Percentiles rank a stretch among this genome's conserved stretches.
These are phyloP conservation scores for Capra hircus DNA, from an alignment of 2,113 vertebrate species.

Conservation along the genomic window DNA sequence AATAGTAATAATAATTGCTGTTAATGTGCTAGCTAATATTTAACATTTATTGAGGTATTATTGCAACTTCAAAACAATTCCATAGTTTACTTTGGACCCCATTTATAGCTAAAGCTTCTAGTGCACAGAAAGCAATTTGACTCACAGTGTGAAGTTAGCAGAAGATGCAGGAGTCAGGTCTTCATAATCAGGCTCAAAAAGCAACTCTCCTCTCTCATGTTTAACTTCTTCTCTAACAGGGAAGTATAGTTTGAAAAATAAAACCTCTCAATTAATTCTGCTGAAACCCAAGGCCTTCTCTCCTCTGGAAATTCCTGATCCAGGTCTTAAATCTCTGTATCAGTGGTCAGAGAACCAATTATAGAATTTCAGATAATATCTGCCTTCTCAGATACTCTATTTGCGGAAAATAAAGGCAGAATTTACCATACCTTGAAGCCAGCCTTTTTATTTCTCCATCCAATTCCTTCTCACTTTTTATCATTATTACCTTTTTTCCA, in stretches of 20 bases:
- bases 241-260: neutral
- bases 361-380: neutral
- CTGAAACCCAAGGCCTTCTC: neutral
- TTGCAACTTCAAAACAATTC: neutral
- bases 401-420: neutral
- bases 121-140: neutral
- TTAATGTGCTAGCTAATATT: neutral
- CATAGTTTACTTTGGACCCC: neutral
- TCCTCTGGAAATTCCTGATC: neutral
- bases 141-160: too few relatives aligned
- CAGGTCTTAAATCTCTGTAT: neutral
- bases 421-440: neutral
- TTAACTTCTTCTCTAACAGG: neutral
- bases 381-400: neutral
- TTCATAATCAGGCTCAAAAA: neutral
- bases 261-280: neutral
- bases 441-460: neutral
- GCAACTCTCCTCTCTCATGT: neutral
- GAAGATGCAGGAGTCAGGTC: neutral
- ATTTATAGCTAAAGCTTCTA: neutral
- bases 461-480: neutral
- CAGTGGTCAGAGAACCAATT: neutral
- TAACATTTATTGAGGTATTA: neutral
- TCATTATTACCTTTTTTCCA: neutral
- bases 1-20: neutral